These are phyloP conservation scores for Tenthredo distinguenda DNA, from an alignment of 2,888 invertebrate species.

Conservation along the genomic window DNA sequence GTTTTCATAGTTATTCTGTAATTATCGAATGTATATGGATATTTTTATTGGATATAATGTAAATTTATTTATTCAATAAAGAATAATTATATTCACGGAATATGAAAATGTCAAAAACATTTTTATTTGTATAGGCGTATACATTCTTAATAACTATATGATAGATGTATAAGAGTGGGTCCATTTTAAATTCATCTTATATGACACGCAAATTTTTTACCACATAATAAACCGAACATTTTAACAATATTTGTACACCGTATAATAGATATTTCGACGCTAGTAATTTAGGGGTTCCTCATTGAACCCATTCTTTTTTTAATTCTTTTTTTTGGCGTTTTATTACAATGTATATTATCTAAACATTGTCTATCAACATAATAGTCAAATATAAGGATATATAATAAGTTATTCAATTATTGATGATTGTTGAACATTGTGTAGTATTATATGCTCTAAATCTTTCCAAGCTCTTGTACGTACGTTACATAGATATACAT, in stretches of 20 bases:
- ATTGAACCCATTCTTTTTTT: not conserved
- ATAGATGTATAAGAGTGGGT: conserved; percentile 19
- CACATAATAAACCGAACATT: not conserved
- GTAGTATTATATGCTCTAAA: not conserved
- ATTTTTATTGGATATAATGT: not conserved
- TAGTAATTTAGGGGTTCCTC: not conserved
- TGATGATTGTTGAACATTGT: conserved; percentile 8
- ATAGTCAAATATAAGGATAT: not conserved
- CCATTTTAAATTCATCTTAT: not conserved
- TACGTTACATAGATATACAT: not conserved
- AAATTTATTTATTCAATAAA: not conserved
- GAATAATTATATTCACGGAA: not conserved
- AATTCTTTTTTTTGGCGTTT: not conserved
- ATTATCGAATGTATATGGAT: not conserved
- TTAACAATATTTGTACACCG: conserved; percentile 17
- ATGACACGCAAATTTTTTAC: not conserved
- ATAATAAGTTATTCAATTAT: conserved; percentile 2
- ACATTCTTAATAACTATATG: conserved; percentile 41
- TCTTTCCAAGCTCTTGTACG: not conserved
- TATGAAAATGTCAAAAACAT: conserved; percentile 48
- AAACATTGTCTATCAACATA: not conserved
- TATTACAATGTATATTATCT: not conserved
- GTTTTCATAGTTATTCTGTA: too few species aligned
- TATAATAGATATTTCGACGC: conserved; percentile 3
- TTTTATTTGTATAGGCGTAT: conserved; percentile 45